Evolutionary conservation across 2,113 vertebrate genomes (phyloP), one percentile per base, ranked within the genome.

Genomic region (Embiotoca jacksoni): DNA sequence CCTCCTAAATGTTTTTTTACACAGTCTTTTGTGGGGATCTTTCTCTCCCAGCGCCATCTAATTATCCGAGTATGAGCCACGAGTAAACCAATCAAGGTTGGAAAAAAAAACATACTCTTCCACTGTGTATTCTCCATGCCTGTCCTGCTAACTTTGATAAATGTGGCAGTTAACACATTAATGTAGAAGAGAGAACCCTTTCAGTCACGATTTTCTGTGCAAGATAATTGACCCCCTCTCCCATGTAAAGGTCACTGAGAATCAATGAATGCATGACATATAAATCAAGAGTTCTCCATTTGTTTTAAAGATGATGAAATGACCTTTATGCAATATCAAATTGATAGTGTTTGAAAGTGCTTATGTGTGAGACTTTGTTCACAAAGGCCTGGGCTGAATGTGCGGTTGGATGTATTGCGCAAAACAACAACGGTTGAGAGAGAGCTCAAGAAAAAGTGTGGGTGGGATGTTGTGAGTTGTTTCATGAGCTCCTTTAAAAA

Each of bases 201-300:
- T 87, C 79, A 89, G 75, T 85, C 78, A 66, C 75, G 5, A 67
- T 88, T 89, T 76, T 77, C 75, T 72, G 41, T 55, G 73, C 79
- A 78, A 92, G 85, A 90, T 89, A 88, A 92, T 89, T 93, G 84
- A 89, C 88, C 91, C 73, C 63, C 67, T 88, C 70, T 63, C 68
- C 33, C 52, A 73, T 80, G 75, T 76, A 91, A 91, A 92, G 92
- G 92, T 92, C 92, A 92, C 65, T 62, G 35, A 69, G 59, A 92
- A 91, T 93, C 89, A 78, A 92, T 91, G 86, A 66, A 78, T 66
- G 77, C 72, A 84, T 91, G 81, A 92, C 90, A 92, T 90, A 91
- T 91, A 92, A 92, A 93, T 92, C 87, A 78, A 11, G 74, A 75
- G 64, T 80, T 80, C 66, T 81, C 72, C 52, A 83, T 92, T 90